A percentile compares a stretch with the other conserved stretches of the same genome.
Evolutionary conservation across 2,888 invertebrate species (phyloP).

Genomic region (Lasioglossum calceatum): DNA sequence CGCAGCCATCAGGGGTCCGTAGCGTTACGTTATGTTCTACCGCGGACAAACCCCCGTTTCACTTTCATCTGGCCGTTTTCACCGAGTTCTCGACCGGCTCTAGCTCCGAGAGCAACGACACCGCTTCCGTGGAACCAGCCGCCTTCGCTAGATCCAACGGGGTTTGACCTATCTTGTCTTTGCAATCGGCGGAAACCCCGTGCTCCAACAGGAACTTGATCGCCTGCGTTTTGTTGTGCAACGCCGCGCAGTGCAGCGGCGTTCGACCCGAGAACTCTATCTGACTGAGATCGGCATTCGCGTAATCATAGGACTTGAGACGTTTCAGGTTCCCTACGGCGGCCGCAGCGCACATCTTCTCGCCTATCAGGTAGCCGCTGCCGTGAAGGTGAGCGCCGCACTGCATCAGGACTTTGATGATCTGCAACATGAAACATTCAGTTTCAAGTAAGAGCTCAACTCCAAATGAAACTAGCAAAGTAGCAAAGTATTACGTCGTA

Average conservation of each 20-base stretch:
- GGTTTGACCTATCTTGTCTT: constrained; percentile 86
- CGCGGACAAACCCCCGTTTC: background rate
- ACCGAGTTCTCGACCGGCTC: background rate
- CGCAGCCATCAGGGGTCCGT: background rate
- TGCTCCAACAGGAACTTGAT: constrained; percentile 86
- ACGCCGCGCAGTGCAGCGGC: constrained; percentile 89
- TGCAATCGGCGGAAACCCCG: constrained; percentile 82
- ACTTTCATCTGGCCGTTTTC: constrained; percentile 27
- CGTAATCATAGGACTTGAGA: constrained; percentile 87
- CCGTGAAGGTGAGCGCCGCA: constrained; percentile 91
- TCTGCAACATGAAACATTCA: constrained; percentile 62
- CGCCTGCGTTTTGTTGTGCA: constrained; percentile 86
- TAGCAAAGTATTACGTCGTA: constrained; percentile 83
- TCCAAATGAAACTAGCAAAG: background rate
- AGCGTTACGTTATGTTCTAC: constrained; percentile 1
- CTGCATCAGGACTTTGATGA: constrained; percentile 88
- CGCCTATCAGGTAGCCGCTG: constrained; percentile 87
- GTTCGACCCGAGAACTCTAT: constrained; percentile 88
- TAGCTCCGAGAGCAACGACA: background rate
- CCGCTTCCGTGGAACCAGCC: constrained; percentile 14
- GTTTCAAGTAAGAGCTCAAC: background rate
- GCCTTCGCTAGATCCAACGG: constrained; percentile 86
- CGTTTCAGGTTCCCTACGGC: constrained; percentile 86
- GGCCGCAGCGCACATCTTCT: constrained; percentile 89
- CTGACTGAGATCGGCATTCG: constrained; percentile 88